A percentile compares a stretch with the other conserved stretches of the same genome.
phyloP scores from a whole-genome alignment of 2,888 invertebrate species.

The Papilio gigon region DNA sequence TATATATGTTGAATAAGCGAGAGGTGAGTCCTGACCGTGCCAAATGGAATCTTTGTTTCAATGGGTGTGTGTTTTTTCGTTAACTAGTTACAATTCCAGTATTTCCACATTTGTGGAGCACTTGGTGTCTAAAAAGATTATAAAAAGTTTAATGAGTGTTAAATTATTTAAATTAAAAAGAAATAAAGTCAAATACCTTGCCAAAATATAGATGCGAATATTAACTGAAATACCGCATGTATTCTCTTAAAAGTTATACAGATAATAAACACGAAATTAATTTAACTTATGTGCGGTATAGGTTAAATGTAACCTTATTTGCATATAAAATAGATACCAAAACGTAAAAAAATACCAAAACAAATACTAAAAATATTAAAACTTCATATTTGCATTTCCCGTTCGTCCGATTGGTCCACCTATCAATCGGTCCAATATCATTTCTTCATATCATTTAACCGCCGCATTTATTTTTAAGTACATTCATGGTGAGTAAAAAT shows the following conservation, averaged over 20 bases:
- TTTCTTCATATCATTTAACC: too few species aligned
- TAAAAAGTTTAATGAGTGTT: constrained; percentile 11
- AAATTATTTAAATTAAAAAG: neutral
- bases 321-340: neutral
- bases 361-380: neutral
- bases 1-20: neutral
- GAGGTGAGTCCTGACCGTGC: neutral
- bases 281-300: neutral
- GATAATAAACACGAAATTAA: too few species aligned
- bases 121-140: constrained; percentile 15
- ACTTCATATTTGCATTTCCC: neutral
- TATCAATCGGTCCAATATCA: too few species aligned
- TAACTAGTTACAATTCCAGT: constrained; percentile 17
- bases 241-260: neutral
- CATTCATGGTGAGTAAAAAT: too few species aligned
- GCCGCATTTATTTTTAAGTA: too few species aligned
- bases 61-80: neutral
- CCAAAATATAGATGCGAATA: constrained; percentile 14
- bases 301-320: neutral
- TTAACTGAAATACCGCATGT: neutral
- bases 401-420: too few species aligned
- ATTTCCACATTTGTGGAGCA: constrained; percentile 10
- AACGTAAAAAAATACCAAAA: neutral
- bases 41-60: neutral
- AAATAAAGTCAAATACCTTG: constrained; percentile 30